Evolutionary conservation across 2,113 vertebrate species (phyloP).

Genomic region (Noctilio leporinus): DNA sequence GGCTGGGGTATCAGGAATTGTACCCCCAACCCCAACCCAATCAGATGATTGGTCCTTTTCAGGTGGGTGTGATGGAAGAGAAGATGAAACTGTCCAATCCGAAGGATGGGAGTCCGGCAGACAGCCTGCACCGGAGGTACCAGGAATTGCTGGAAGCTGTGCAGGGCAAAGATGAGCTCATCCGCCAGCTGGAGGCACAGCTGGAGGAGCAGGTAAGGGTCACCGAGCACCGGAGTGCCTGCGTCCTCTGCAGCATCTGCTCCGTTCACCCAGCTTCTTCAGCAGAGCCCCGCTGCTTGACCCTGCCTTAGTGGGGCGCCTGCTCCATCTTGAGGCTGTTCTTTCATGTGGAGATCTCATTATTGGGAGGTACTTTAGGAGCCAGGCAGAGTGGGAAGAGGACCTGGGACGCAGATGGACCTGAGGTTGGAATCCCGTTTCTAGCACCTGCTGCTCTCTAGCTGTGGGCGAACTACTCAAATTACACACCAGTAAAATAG

Average conservation of each 20-base stretch:
- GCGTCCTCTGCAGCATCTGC: neutral
- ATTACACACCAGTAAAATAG: neutral
- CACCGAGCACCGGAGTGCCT: fast-evolving
- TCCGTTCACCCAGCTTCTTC: neutral
- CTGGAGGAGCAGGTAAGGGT: slow-evolving; percentile 92
- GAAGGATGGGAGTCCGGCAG: slow-evolving; percentile 84
- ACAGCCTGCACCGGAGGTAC: slow-evolving; percentile 85
- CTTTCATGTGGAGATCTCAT: neutral
- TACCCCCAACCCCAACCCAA: neutral
- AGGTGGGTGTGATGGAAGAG: slow-evolving; percentile 97
- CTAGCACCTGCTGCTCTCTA: neutral
- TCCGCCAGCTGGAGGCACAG: slow-evolving; percentile 88
- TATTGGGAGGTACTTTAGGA: neutral
- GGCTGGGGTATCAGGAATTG: neutral
- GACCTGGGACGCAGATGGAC: neutral
- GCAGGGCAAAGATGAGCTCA: slow-evolving; percentile 89
- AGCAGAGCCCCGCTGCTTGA: neutral
- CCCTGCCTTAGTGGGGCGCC: neutral
- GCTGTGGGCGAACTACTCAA: neutral
- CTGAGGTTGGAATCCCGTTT: neutral
- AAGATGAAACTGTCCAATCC: slow-evolving; percentile 88
- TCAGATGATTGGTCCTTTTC: neutral
- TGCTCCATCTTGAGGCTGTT: neutral
- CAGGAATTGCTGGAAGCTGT: slow-evolving; percentile 87
- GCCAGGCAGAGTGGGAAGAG: neutral